Conservation (phyloP, 2,888 invertebrate genomes). For the Graphium colonna region DNA sequence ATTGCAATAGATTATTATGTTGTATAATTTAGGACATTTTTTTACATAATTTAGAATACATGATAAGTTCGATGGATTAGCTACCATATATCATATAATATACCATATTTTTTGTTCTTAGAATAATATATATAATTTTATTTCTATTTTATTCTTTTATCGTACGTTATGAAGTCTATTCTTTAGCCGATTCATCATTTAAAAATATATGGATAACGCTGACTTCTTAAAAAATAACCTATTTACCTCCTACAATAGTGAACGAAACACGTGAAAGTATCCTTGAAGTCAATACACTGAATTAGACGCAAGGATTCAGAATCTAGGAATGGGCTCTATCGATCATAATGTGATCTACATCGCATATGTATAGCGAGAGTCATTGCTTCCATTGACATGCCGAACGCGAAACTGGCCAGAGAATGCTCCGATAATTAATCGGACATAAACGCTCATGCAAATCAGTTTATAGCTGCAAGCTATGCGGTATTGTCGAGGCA, state of each 20-base stretch:
- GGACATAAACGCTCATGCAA: conserved; percentile 54
- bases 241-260: too few species aligned
- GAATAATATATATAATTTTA: too few species aligned
- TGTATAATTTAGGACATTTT: too few species aligned
- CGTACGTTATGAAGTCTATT: too few species aligned
- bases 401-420: conserved; percentile 47
- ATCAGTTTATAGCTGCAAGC: conserved; percentile 42
- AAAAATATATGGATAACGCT: neutral
- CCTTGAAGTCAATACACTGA: neutral
- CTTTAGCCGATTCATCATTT: too few species aligned
- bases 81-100: too few species aligned
- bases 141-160: conserved; percentile 30
- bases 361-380: conserved; percentile 49
- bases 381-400: conserved; percentile 74
- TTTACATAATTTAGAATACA: too few species aligned
- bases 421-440: conserved; percentile 73
- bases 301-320: conserved; percentile 12
- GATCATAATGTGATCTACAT: conserved; percentile 39
- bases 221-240: too few species aligned
- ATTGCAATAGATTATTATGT: too few species aligned
- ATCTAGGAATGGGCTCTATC: conserved; percentile 44
- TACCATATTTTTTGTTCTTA: too few species aligned
- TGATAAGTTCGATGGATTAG: too few species aligned
- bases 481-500: conserved; percentile 16
- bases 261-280: too few species aligned